Evolutionary conservation across 2,888 invertebrate species (phyloP), one percentile per base, ranked within the genome.

Genomic region (Notodonta ziczac): DNA sequence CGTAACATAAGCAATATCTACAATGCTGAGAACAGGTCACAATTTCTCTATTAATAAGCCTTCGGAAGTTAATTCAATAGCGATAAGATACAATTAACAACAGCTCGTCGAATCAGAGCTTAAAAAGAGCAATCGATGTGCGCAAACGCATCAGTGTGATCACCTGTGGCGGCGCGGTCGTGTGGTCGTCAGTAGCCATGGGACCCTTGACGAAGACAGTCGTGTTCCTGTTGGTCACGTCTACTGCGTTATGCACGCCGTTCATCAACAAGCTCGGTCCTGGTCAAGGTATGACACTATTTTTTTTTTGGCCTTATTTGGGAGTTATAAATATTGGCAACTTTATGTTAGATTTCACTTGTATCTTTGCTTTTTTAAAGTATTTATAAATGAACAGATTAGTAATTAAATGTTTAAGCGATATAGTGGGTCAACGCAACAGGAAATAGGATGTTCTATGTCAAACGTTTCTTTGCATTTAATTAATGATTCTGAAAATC

Each of bases 151-250:
- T 83, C 83, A 84, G 81, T 83, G 79, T 77, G 82, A 77, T 74
- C 72, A 72, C 66, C 70, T 70, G 75, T 69, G 76, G 73, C 77
- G 74, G 70, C 76, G 76, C 67, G 76, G 69, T 76, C 75, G 77
- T 72, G 72, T 69, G 72, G 67, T 54, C 69, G 68, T 71, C 88
- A 92, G 90, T 93, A 84, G 78, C 77, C 84, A 93, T 93, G 93
- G 86, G 84, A 79, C 80, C 85, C 84, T 82, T 85, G 82, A 70
- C 74, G 75, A 78, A 79, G 78, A 76, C 83, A 74, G 83, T 89
- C 76, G 90, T 86, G 76, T 70, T 91, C 48, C 69, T 89, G 53
- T 77, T 82, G 66, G 72, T 85, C 60, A 77, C 76, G 57, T 72
- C 80, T 53, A 73, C 85, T 14, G 81, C 80, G 59, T 73, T 84